Evolutionary conservation across 2,113 vertebrate species (phyloP), one percentile per base, ranked within the genome.

Genomic region (Columba janthina): DNA sequence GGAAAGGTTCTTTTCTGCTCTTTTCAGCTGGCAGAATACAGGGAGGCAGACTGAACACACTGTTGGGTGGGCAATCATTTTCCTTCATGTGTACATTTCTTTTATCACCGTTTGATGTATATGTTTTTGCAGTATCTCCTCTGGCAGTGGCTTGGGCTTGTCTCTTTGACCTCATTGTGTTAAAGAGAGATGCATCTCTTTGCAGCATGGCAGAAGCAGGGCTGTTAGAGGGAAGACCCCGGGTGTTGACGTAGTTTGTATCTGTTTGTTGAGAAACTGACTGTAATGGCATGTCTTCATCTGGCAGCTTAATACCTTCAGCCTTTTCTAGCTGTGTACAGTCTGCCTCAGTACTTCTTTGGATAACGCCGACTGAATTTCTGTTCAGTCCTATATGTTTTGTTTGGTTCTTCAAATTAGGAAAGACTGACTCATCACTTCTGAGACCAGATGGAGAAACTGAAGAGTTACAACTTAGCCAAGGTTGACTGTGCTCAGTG

Each of bases 341-440:
- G 3, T 89, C 86, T 82, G 88, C 94, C 82, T 97, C 95, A 67
- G 71, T 48, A 65, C 88, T 88, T 62, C 88, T 92, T 38, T 88
- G 89, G 50, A 77, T 80, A 94, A 72, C 1, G 1, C 22, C 3
- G 7, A 26, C n/a, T 29, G 87, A 91, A 76, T 57, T 83, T 22
- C 67, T 94, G 22, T 87, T 93, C 85, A 90, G 88, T 36, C 50
- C 71, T 62, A 38, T 17, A 76, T 88, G 38, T 92, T 97, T 92
- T 44, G 54, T 77, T 87, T 73, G 94, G 50, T 81, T 85, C 74
- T 84, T 96, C 36, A 9, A 24, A 85, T 77, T 75, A 84, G 91
- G 74, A 72, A 73, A 86, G 44, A 42, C 81, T 65, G 94, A 88
- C 48, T 97, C 95, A 94, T 94, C 90, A 18, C 38, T 88, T 94